These are phyloP conservation scores for Xestia xanthographa DNA, from an alignment of 2,888 invertebrate genomes.

Conservation along the genomic window DNA sequence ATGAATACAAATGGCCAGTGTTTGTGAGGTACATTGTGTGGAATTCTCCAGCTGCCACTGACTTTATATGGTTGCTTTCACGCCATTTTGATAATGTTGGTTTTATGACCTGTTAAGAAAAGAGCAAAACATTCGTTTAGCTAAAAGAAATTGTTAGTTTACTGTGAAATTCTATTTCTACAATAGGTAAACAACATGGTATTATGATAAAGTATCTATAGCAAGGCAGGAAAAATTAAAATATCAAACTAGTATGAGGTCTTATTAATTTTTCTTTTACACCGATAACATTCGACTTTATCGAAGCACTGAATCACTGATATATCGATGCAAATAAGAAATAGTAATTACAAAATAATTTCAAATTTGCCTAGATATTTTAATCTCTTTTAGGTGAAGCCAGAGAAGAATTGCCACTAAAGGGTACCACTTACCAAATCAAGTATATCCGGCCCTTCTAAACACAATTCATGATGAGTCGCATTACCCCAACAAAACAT, in stretches of 20 bases:
- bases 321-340: neutral
- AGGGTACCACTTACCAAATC: conserved; percentile 81
- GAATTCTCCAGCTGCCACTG: conserved; percentile 94
- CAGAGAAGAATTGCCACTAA: neutral
- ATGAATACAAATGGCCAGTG: conserved; percentile 96
- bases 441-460: conserved; percentile 80
- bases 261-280: neutral
- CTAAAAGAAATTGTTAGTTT: neutral
- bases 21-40: conserved; percentile 95
- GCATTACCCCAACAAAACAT: conserved; percentile 90
- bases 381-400: neutral
- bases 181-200: neutral
- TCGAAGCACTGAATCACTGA: neutral
- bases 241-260: neutral
- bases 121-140: neutral
- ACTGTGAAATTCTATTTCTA: conserved; percentile 3
- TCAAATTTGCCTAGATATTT: conserved; percentile 6
- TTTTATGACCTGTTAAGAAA: conserved; percentile 89
- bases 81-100: conserved; percentile 92
- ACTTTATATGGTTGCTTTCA: conserved; percentile 88
- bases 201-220: neutral
- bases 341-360: conserved; percentile 8
- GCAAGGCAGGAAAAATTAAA: conserved; percentile 8
- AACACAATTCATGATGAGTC: conserved; percentile 87
- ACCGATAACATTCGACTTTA: neutral